Evolutionary conservation across 2,888 invertebrate genomes (phyloP), one percentile per base, ranked within the genome.

Genomic region (Ormyrus pomaceus): DNA sequence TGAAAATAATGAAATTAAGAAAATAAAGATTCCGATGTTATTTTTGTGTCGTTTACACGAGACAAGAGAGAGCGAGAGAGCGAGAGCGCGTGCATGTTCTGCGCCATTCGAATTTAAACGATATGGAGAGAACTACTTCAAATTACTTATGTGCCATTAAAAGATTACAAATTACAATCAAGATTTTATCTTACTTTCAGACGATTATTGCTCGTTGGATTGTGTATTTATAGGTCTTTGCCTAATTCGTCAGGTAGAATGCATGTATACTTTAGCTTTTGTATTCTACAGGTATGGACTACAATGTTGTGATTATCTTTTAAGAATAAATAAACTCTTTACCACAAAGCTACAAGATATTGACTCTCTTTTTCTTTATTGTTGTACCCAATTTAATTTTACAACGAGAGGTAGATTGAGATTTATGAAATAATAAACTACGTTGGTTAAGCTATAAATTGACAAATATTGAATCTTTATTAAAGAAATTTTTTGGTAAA

Each of bases 81-180:
- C 58, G 65, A 19, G 13, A 70, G 65, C 58, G 65, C 50, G 13
- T 66, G 65, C 75, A 71, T 64, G 56, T 62, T 56, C 55, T 56
- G 11, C 46, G 70, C 71, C 56, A 73, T 77, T 73, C 46, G 58
- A 74, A 70, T 58, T 69, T 34, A 7, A 50, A 61, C 6, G 51
- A 83, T 65, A 74, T 61, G 82, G 83, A 83, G 72, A 77, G 56
- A 83, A 83, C 77, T 34, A 34, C 34, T 85, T 86, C 85, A 83
- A 86, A 86, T 87, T 87, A 86, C 85, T 88, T 86, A 89, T 89
- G 90, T 90, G 90, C 90, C 89, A 90, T 90, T 89, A 85, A 86
- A 34, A 82, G 82, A 82, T 82, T 83, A 85, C 82, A 84, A 85
- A 84, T 88, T 88, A 84, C 80, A 87, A 87, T 87, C 83, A 79